phyloP scores from a whole-genome alignment of 2,797 vertebrate genomes.

The Sebastes iracundus region DNA sequence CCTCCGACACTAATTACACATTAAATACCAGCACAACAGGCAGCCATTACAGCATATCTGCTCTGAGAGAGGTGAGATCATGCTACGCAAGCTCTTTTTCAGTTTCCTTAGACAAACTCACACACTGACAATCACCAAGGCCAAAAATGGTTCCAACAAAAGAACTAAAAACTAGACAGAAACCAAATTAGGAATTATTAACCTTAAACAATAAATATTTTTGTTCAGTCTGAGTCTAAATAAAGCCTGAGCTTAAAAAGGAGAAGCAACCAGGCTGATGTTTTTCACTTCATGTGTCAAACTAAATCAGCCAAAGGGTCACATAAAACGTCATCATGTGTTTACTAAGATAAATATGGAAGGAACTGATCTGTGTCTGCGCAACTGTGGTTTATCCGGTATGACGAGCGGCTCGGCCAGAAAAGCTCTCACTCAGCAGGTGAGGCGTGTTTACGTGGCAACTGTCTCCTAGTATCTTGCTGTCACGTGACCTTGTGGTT shows the following conservation, averaged over 20 bases:
- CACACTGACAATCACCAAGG: slow-evolving; percentile 7
- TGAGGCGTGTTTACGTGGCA: slow-evolving; percentile 73
- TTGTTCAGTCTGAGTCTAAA: not conserved
- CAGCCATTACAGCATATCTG: slow-evolving; percentile 66
- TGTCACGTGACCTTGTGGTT: slow-evolving; percentile 75
- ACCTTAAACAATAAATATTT: slow-evolving; percentile 6
- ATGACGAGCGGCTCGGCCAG: slow-evolving; percentile 33
- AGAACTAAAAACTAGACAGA: not conserved
- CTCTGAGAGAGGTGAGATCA: slow-evolving; percentile 67
- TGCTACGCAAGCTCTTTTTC: slow-evolving; percentile 22
- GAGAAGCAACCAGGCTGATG: not conserved
- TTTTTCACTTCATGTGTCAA: slow-evolving; percentile 48
- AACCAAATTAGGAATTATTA: slow-evolving; percentile 21
- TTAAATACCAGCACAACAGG: slow-evolving; percentile 57
- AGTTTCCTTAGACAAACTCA: slow-evolving; percentile 12
- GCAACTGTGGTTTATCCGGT: slow-evolving; percentile 54
- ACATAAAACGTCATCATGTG: slow-evolving; percentile 34
- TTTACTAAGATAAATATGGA: slow-evolving; percentile 59
- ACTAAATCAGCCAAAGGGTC: slow-evolving; percentile 33
- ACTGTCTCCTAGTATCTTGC: slow-evolving; percentile 61
- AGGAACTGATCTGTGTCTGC: slow-evolving; percentile 39
- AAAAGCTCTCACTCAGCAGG: slow-evolving; percentile 66
- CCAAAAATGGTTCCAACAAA: slow-evolving; percentile 15
- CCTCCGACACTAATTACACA: slow-evolving; percentile 64
- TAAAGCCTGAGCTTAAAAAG: slow-evolving; percentile 39